A percentile compares a stretch with the other conserved stretches of the same genome.
Evolutionary conservation across 2,888 invertebrate genomes (phyloP).

Genomic region (Chrysomela aeneicollis): DNA sequence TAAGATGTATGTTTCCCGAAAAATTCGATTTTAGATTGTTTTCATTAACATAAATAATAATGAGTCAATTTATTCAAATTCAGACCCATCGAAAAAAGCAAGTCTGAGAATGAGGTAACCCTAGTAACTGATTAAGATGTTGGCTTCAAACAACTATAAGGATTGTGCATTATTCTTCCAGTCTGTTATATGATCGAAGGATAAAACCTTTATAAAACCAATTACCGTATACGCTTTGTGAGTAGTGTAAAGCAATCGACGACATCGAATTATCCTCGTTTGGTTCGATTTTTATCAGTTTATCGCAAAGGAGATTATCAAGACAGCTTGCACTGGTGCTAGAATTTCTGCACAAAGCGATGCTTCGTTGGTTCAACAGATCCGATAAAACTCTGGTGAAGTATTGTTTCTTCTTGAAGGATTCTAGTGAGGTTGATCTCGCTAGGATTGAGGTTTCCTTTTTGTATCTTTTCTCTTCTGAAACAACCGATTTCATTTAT

Average conservation of each 20-base stretch:
- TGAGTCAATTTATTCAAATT: no score
- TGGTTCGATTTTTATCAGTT: slow-evolving; percentile 27
- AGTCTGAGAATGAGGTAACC: no score
- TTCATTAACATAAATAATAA: no score
- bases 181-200: no score
- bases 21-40: no score
- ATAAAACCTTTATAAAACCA: no score
- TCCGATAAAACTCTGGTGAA: slow-evolving; percentile 43
- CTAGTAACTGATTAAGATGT: no score
- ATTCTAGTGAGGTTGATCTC: slow-evolving; percentile 29
- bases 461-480: slow-evolving; percentile 26
- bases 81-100: no score
- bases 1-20: no score
- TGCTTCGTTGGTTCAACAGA: slow-evolving; percentile 38
- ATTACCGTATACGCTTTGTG: slow-evolving; percentile 29
- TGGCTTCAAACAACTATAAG: no score
- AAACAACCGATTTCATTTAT: slow-evolving; percentile 4
- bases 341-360: not conserved
- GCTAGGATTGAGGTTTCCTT: not conserved
- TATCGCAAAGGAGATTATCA: slow-evolving; percentile 32
- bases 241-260: slow-evolving; percentile 13
- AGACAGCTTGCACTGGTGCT: slow-evolving; percentile 21
- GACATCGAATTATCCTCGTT: slow-evolving; percentile 2
- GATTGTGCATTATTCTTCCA: no score
- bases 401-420: slow-evolving; percentile 33